These are phyloP conservation scores for Zophobas morio DNA, from an alignment of 1,140 invertebrate genomes.

Conservation along the genomic window DNA sequence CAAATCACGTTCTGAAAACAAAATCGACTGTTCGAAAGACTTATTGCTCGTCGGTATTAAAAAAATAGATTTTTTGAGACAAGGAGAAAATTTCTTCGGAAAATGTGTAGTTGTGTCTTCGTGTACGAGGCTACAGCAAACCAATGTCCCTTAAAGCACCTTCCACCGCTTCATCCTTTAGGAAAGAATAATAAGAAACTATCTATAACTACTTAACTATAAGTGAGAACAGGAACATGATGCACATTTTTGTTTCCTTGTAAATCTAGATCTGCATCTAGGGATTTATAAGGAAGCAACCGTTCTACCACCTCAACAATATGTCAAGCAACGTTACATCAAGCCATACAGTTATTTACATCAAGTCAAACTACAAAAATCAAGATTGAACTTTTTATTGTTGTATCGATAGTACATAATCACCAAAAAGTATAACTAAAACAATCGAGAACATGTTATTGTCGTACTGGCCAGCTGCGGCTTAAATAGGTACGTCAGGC, in stretches of 20 bases:
- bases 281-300: constrained; percentile 11
- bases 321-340: constrained; percentile 24
- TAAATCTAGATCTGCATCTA: not conserved
- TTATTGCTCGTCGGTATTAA: too few relatives aligned
- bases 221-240: constrained; percentile 43
- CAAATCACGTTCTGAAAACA: not conserved
- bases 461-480: constrained; percentile 9
- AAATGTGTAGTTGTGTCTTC: constrained; percentile 39
- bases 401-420: not conserved
- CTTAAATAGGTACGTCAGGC: constrained; percentile 6
- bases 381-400: constrained; percentile 23
- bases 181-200: constrained; percentile 63
- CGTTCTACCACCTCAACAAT: constrained; percentile 10
- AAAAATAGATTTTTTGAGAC: constrained; percentile 5
- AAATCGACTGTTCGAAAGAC: too few relatives aligned
- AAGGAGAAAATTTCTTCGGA: constrained; percentile 22
- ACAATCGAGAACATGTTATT: not conserved
- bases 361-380: constrained; percentile 43
- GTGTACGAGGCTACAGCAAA: constrained; percentile 74
- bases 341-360: constrained; percentile 36
- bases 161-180: constrained; percentile 87
- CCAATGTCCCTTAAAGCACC: constrained; percentile 87
- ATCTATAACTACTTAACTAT: constrained; percentile 43
- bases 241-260: constrained; percentile 38
- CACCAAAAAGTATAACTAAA: not conserved